Base-by-base conservation (phyloP, 2,797 vertebrate species). In the Typhlichthys subterraneus region DNA sequence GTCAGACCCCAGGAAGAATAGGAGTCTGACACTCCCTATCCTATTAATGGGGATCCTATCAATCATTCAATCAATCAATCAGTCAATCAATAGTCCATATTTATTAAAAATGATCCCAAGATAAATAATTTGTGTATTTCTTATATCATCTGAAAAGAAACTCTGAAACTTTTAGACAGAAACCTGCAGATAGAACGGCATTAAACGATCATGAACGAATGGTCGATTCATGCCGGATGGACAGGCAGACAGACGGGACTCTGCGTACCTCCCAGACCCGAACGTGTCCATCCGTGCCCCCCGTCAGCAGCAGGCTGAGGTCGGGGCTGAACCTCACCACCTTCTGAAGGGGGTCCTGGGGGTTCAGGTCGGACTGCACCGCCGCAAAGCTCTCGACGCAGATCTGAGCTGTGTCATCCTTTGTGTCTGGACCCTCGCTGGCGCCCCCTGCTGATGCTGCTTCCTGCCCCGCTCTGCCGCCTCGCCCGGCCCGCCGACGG, bases 261-360 rank as follows among this genome's bases (percentile, higher is more conserved):
- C 38, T n/a, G 7, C 42, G 45, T 82, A 97, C 97, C 96, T 98
- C 95, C 97, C 97, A 98, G 60, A 96, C 87, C 42, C 96, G 87
- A 19, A 98, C 50, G 76, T 90, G 92, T 73, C 97, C 97, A 0
- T 98, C 97, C 0, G 94, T 93, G 0, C 96, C 97, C 1, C 97
- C 97, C 0, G 96, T 96, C 68, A 95, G 89, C 8, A 99, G 91
- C 19, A 96, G 89, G 9, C 89, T 93, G 3, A 88, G 78, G 53
- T 97, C 95, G 0, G 85, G 62, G 38, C 91, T 98, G 85, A 97
- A 97, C 64, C 95, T 63, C 0, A 99, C 95, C 0, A 94, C 94
- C 74, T 98, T 99, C 89, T 98, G 97, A 53, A 98, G 89, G 0
- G 93, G 94, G 0, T 99, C 97, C 66, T 77, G 64, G 0, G 91